Evolutionary conservation across 2,888 invertebrate species (phyloP).

Genomic region (Spodoptera littoralis): DNA sequence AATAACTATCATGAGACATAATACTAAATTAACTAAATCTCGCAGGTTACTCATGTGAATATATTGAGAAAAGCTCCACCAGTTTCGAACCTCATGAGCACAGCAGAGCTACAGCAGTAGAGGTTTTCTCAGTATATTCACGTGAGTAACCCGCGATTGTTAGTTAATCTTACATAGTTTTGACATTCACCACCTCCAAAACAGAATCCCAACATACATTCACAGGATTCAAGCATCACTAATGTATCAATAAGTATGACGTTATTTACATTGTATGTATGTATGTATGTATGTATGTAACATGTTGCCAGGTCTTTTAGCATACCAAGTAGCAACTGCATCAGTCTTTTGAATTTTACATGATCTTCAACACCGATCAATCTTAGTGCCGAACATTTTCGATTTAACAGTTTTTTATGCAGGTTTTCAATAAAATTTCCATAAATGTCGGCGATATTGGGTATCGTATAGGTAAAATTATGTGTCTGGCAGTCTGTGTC

Average conservation of each 20-base stretch:
- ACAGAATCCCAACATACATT: neutral
- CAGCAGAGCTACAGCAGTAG: no score
- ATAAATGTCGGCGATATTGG: conserved; percentile 64
- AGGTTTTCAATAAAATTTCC: conserved; percentile 69
- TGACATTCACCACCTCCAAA: conserved; percentile 3
- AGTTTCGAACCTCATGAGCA: no score
- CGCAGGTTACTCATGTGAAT: no score
- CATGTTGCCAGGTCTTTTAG: conserved; percentile 54
- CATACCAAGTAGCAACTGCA: conserved; percentile 66
- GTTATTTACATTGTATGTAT: conserved; percentile 21
- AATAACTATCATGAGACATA: no score
- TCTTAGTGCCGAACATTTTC: conserved; percentile 66
- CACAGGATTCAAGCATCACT: conserved; percentile 5
- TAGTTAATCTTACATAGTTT: no score
- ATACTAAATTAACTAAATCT: no score
- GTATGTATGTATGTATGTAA: conserved; percentile 26
- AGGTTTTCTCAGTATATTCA: no score
- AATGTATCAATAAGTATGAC: conserved; percentile 22
- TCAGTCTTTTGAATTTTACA: conserved; percentile 73
- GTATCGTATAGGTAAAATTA: conserved; percentile 69
- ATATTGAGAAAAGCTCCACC: no score
- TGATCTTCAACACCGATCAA: conserved; percentile 70
- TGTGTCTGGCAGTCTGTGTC: conserved; percentile 65
- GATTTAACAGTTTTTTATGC: conserved; percentile 50
- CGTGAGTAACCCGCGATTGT: no score